Evolutionary conservation across 2,888 invertebrate species (phyloP), one percentile per base, ranked within the genome.

Genomic region (Callimorpha dominula): DNA sequence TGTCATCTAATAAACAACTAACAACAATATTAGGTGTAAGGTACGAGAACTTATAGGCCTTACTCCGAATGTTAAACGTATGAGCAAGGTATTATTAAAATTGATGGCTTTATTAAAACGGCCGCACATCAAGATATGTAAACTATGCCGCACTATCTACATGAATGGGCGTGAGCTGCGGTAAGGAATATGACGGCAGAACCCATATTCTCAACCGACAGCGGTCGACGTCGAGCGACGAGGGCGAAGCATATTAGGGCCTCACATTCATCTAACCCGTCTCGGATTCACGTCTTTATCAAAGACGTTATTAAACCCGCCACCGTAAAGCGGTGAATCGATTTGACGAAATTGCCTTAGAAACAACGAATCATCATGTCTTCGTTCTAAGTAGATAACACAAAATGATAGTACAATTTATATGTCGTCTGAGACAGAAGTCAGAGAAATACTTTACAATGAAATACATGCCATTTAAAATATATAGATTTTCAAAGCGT

Each of bases 281-380:
- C 86, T 87, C 86, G 85, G 87, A 91, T 91, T 91, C 91, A 90
- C 89, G 91, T 92, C 93, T 92, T 92, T 92, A 93, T 92, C 91
- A 92, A 91, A 91, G 86, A 87, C 88, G 90, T 91, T 94, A 93
- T 93, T 93, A 93, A 93, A 92, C 91, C 91, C 86, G 84, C 87
- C 89, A 90, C 89, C 87, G 83, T 88, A 88, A 88, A 82, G 85
- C 78, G 85, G 82, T 85, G 88, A 90, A 91, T 90, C 88, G 88
- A 90, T 89, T 89, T 86, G 85, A 88, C 86, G 89, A 89, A 90
- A 92, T 90, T 89, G 87, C 85, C 82, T 75, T 74, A 78, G 75
- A 67, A 79, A 79, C 77, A 75, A 71, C 79, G 71, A 73, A 73
- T 75, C 75, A 77, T 72, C 75, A 68, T 67, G 81, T 81, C 78